Evolutionary conservation across 2,888 invertebrate species (phyloP).

Genomic region (Phortica magna): DNA sequence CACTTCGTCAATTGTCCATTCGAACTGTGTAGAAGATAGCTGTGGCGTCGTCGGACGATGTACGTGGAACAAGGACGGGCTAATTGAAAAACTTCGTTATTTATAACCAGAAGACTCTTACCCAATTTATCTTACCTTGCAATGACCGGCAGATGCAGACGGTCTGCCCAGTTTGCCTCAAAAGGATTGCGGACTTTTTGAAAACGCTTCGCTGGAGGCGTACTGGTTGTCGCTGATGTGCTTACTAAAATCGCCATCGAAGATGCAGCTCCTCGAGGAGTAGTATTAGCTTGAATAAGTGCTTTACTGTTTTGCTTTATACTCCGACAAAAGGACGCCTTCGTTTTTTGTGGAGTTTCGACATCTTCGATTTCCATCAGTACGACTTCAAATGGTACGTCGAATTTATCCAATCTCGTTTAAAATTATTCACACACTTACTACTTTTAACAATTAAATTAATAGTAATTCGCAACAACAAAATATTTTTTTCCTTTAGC

Average conservation of each 20-base stretch:
- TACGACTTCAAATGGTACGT: neutral
- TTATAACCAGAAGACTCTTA: neutral
- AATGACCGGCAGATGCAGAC: constrained; percentile 81
- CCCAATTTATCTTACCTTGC: constrained; percentile 72
- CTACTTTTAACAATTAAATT: too few relatives aligned
- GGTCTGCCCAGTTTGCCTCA: constrained; percentile 81
- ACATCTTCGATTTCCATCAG: neutral
- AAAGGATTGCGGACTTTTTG: constrained; percentile 82
- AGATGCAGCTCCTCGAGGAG: neutral
- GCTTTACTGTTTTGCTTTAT: neutral
- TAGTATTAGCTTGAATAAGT: neutral
- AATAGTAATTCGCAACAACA: too few relatives aligned
- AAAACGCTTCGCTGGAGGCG: constrained; percentile 81
- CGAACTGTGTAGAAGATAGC: constrained; percentile 79
- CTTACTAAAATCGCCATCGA: constrained; percentile 12
- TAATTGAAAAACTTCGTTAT: constrained; percentile 40
- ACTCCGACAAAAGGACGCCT: neutral
- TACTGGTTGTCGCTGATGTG: constrained; percentile 59
- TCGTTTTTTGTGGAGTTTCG: constrained; percentile 3
- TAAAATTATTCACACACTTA: neutral
- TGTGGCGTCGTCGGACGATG: constrained; percentile 71
- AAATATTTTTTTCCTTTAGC: too few relatives aligned
- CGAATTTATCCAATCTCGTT: neutral
- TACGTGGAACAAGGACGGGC: constrained; percentile 75
- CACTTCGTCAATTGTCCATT: constrained; percentile 85